Conservation (phyloP, 2,888 invertebrate species). For the Lepidochrysops patricia region DNA sequence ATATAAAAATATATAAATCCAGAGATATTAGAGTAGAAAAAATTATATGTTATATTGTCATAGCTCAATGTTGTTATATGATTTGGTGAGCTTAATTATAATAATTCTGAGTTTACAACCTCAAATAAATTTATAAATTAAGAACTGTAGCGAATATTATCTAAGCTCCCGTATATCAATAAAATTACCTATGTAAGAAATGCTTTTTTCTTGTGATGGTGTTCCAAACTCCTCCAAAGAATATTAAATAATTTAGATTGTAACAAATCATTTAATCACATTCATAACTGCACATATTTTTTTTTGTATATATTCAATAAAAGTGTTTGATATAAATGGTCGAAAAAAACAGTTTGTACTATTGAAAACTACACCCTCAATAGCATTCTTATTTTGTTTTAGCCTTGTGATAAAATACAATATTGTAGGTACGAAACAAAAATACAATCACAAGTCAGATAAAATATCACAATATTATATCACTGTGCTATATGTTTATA, state of each 20-base stretch:
- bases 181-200: neutral
- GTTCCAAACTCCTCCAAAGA: neutral
- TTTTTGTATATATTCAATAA: too few species aligned
- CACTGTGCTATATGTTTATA: too few species aligned
- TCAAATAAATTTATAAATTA: neutral
- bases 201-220: neutral
- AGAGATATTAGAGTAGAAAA: neutral
- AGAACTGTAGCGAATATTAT: neutral
- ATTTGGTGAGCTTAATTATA: neutral
- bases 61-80: neutral
- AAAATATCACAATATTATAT: too few species aligned
- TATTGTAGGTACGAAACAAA: too few species aligned
- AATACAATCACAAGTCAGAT: too few species aligned
- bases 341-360: too few species aligned
- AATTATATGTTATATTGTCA: neutral
- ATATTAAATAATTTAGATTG: neutral
- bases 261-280: neutral
- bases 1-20: neutral
- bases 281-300: neutral
- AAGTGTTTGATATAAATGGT: too few species aligned
- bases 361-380: too few species aligned
- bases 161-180: neutral
- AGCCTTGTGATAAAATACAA: too few species aligned
- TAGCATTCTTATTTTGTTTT: too few species aligned
- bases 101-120: neutral